Base-by-base conservation (phyloP, 2,888 invertebrate genomes). In the Himalopsyche tibetana region DNA sequence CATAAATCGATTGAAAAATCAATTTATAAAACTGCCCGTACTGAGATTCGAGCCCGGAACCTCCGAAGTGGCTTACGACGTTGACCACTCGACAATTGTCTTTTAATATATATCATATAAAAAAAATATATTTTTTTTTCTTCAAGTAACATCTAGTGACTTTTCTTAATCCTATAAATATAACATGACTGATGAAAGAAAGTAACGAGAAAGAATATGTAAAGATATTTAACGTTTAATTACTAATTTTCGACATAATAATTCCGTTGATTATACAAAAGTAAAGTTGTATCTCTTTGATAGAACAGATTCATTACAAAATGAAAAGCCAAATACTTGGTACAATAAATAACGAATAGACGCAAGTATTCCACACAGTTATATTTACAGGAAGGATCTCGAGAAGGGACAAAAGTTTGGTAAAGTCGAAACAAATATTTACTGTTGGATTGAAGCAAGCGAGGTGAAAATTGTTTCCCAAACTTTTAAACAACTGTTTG, bases 381-480 rank as follows among this genome's bases (percentile, higher is more conserved):
- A 36, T 83, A 74, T 83, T 83, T 83, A 79, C 79, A 83, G 74
- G 79, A 83, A 79, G 79, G 83, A 74, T 79, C 74, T 40, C 28
- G 80, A 55, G 56, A 84, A 80, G 84, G 84, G 84, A 55, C 80
- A 55, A 84, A 84, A 84, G 80, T 80, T 84, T 63, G 19, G 84
- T 45, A 80, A 80, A 84, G 51, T 84, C 55, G 80, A 55, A 80
- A 84, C 84, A 84, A 84, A 84, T 55, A 80, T 84, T 84, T 84
- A 84, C 79, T 19, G 80, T 84, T 84, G 55, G 80, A 84, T 63
- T 84, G 80, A 84, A 80, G 69, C 74, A 79, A 79, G 45, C 83
- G 83, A 83, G 83, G 83, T 83, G 83, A 83, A 83, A 83, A 83
- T 83, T 83, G 83, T 83, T 83, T 83, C 36, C 74, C 17, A 79